These are phyloP conservation scores for Paralichthys olivaceus DNA, from an alignment of 2,113 vertebrate genomes.

Conservation along the genomic window DNA sequence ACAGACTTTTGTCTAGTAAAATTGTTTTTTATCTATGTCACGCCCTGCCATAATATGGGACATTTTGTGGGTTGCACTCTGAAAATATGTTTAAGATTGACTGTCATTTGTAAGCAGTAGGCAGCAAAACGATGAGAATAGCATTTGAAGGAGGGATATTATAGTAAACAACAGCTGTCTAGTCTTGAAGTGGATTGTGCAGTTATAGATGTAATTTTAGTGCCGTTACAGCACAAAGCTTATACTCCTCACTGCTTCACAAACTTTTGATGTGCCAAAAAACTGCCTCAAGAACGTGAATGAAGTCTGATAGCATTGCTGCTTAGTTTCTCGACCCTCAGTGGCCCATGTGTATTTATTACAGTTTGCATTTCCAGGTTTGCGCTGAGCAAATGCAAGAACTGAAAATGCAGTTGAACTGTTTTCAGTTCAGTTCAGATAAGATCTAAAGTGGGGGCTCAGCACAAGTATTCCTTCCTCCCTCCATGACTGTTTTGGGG, in stretches of 20 bases:
- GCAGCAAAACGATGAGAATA: not conserved
- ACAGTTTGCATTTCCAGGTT: slow-evolving; percentile 1
- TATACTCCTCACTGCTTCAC: not conserved
- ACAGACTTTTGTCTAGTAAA: not conserved
- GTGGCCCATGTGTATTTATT: slow-evolving; percentile 8
- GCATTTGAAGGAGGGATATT: not conserved
- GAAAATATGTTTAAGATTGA: not conserved
- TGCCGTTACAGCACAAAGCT: not conserved
- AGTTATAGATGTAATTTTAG: not conserved
- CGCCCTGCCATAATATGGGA: not conserved
- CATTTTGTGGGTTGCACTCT: not conserved
- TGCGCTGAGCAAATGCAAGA: slow-evolving; percentile 13
- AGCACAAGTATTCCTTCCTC: slow-evolving; percentile 44
- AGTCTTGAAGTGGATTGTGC: not conserved
- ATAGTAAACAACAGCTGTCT: slow-evolving; percentile 8
- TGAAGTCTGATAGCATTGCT: not conserved
- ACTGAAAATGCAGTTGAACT: slow-evolving; percentile 42
- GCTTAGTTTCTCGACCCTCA: slow-evolving; percentile 15
- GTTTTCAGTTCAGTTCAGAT: slow-evolving; percentile 39
- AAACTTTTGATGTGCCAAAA: not conserved
- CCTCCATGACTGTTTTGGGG: slow-evolving; percentile 51
- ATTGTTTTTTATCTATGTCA: not conserved
- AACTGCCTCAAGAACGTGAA: not conserved
- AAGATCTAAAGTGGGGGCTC: slow-evolving; percentile 29
- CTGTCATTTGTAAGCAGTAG: not conserved